These are phyloP conservation scores for Cataglyphis livida DNA, from an alignment of 2,888 invertebrate species.

Conservation along the genomic window DNA sequence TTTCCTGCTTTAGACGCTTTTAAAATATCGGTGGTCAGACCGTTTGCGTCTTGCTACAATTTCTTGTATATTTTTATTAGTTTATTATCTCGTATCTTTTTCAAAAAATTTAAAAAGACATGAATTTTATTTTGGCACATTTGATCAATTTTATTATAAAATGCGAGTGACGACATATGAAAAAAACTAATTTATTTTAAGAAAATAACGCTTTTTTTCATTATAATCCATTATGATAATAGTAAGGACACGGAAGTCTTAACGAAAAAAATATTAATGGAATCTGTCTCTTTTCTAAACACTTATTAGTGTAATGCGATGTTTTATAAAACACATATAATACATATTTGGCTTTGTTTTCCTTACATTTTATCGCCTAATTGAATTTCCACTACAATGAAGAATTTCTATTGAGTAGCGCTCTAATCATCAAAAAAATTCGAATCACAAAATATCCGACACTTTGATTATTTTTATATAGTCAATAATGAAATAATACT, in stretches of 20 bases:
- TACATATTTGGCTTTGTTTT: background rate
- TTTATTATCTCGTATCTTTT: background rate
- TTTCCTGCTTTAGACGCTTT: slow-evolving; percentile 36
- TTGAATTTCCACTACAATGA: background rate
- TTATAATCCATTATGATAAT: background rate
- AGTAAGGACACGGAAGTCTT: background rate
- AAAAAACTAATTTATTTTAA: background rate
- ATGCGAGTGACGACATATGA: background rate
- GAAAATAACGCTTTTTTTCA: background rate
- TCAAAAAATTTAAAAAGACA: background rate
- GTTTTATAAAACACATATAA: background rate
- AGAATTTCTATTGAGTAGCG: background rate
- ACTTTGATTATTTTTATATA: background rate
- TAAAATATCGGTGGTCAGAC: slow-evolving; percentile 40
- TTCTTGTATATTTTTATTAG: background rate
- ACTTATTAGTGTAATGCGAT: background rate
- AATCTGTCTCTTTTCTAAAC: background rate
- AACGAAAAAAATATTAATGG: background rate
- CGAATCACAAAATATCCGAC: background rate
- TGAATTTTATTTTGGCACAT: background rate
- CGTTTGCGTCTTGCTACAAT: slow-evolving; percentile 57
- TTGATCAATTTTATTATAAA: background rate
- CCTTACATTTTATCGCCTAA: background rate
- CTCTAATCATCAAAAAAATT: slow-evolving; percentile 2
- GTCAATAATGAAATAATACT: background rate